Evolutionary conservation across 2,888 invertebrate genomes (phyloP).

Genomic region (Cerastis leucographa): DNA sequence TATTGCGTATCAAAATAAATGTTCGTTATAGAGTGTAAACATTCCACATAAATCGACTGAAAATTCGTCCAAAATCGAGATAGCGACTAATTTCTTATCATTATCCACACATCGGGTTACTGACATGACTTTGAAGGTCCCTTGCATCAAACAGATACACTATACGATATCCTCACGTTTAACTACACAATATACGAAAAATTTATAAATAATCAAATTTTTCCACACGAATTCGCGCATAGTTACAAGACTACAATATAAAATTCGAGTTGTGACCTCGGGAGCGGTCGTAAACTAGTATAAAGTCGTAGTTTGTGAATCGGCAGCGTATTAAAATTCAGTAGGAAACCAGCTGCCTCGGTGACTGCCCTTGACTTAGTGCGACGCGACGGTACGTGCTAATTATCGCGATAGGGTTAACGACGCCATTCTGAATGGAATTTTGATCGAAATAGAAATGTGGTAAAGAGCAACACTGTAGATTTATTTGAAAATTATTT

Average conservation of each 20-base stretch:
- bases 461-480: background rate
- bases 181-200: background rate
- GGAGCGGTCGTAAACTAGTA: conserved; percentile 79
- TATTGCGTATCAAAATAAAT: background rate
- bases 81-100: conserved; percentile 48
- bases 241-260: conserved; percentile 65
- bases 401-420: conserved; percentile 66
- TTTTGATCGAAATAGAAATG: background rate
- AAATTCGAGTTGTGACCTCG: conserved; percentile 77
- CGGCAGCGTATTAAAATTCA: conserved; percentile 82
- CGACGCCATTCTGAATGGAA: background rate
- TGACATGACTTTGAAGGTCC: conserved; percentile 40
- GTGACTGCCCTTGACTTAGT: conserved; percentile 87
- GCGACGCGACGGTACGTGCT: conserved; percentile 67
- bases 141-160: conserved; percentile 19
- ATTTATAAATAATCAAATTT: conserved; percentile 23
- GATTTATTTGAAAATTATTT: background rate
- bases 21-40: conserved; percentile 11
- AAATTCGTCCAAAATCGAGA: conserved; percentile 33
- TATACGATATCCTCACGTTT: background rate
- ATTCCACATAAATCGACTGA: background rate
- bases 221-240: conserved; percentile 63
- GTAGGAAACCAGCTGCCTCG: conserved; percentile 83
- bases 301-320: conserved; percentile 78
- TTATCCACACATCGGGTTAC: conserved; percentile 43